These are phyloP conservation scores for Sinocyclocheilus anophthalmus DNA, from an alignment of 2,113 vertebrate species.

Conservation along the genomic window DNA sequence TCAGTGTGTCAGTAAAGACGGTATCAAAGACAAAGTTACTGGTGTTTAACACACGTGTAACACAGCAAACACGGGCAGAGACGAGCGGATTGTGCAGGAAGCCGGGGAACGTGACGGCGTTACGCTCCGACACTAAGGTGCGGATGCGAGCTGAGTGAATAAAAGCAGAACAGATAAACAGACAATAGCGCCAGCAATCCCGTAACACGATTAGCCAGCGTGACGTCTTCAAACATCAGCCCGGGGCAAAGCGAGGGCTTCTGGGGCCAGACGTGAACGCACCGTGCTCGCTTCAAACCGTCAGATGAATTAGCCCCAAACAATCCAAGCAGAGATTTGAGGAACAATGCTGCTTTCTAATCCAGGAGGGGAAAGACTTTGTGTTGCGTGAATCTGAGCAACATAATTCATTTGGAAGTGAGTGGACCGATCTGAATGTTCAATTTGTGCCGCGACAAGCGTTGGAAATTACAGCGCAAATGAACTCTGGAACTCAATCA, in stretches of 20 bases:
- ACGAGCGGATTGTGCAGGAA: not conserved
- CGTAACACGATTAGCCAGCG: constrained; percentile 49
- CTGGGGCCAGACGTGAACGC: not conserved
- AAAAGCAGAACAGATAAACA: constrained; percentile 32
- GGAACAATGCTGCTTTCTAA: constrained; percentile 12
- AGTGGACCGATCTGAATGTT: constrained; percentile 10
- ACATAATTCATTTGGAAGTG: not conserved
- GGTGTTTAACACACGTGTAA: not conserved
- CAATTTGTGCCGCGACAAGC: constrained; percentile 8
- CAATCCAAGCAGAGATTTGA: not conserved
- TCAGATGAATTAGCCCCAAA: constrained; percentile 1
- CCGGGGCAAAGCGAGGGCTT: constrained; percentile 25
- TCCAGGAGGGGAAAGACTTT: not conserved
- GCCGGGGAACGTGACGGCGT: not conserved
- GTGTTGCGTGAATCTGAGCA: not conserved
- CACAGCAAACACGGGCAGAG: not conserved
- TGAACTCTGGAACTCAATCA: not conserved
- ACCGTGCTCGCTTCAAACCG: not conserved
- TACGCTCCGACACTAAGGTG: constrained; percentile 31
- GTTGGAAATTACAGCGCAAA: constrained; percentile 1
- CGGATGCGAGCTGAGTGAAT: constrained; percentile 15
- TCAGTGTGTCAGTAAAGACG: not conserved
- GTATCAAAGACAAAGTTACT: not conserved
- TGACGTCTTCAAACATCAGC: constrained; percentile 48
- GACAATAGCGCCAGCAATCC: constrained; percentile 41